Conservation (phyloP, 2,797 vertebrate species). For the Chelidonichthys spinosus region DNA sequence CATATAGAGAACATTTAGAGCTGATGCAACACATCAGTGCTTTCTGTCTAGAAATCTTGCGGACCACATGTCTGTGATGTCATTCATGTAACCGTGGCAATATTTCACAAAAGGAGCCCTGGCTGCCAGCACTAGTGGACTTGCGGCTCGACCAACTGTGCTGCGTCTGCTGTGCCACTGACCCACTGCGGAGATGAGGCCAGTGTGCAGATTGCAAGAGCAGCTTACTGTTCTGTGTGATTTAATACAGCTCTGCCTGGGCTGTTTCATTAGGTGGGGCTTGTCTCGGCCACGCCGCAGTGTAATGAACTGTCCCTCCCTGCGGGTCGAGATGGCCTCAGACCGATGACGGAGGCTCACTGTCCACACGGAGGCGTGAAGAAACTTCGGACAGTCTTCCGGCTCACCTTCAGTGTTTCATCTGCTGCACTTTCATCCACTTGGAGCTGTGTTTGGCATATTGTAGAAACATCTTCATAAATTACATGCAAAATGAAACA, state of each 20-base stretch:
- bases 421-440: neutral
- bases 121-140: slow-evolving; percentile 23
- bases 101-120: slow-evolving; percentile 28
- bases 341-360: slow-evolving; percentile 55
- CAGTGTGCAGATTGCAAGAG: slow-evolving; percentile 71
- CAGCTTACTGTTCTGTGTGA: slow-evolving; percentile 72
- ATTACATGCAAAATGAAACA: neutral
- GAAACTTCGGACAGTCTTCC: slow-evolving; percentile 1
- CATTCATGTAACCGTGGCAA: slow-evolving; percentile 32
- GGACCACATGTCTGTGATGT: slow-evolving; percentile 18
- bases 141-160: slow-evolving; percentile 30
- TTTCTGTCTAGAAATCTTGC: slow-evolving; percentile 27
- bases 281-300: slow-evolving; percentile 62
- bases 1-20: neutral
- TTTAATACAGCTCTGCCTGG: slow-evolving; percentile 71
- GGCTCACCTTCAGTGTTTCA: slow-evolving; percentile 2
- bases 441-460: neutral
- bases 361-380: slow-evolving; percentile 23
- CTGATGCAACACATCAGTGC: neutral
- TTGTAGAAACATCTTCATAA: too few relatives aligned
- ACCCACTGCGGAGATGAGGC: slow-evolving; percentile 71
- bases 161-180: slow-evolving; percentile 75
- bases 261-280: slow-evolving; percentile 77
- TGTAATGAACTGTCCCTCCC: slow-evolving; percentile 75
- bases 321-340: slow-evolving; percentile 77